Evolutionary conservation across 2,888 invertebrate genomes (phyloP).

Genomic region (Alentia gelatinosa): DNA sequence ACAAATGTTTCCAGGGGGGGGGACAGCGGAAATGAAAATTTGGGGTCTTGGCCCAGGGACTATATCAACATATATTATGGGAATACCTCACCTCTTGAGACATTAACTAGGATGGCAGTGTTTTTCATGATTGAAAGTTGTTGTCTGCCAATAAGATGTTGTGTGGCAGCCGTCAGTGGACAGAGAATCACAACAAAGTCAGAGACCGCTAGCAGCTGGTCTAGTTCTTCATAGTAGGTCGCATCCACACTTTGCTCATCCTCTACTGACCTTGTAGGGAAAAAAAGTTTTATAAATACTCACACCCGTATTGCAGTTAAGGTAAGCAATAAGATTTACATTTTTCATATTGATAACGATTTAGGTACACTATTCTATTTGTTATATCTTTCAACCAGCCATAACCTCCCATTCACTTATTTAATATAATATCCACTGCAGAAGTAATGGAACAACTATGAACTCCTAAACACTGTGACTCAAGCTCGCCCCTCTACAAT

Average conservation of each 20-base stretch:
- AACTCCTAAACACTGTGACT: too few relatives aligned
- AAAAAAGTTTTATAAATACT: too few relatives aligned
- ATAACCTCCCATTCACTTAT: neutral
- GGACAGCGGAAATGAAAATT: too few relatives aligned
- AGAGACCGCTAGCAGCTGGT: slow-evolving; percentile 60
- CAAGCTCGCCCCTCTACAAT: neutral
- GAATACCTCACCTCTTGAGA: slow-evolving; percentile 61
- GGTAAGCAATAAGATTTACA: too few relatives aligned
- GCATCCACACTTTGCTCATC: slow-evolving; percentile 60
- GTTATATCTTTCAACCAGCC: neutral
- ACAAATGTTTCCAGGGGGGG: too few relatives aligned
- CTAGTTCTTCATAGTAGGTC: slow-evolving; percentile 55
- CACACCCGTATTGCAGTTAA: too few relatives aligned
- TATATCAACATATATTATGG: too few relatives aligned
- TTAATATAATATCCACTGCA: neutral
- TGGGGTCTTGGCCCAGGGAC: too few relatives aligned
- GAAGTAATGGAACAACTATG: neutral
- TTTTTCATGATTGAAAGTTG: slow-evolving; percentile 62
- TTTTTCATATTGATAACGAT: neutral
- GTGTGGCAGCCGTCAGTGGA: slow-evolving; percentile 60
- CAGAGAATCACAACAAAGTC: slow-evolving; percentile 62
- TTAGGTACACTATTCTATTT: neutral
- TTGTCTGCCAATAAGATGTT: slow-evolving; percentile 52
- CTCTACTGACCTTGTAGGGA: slow-evolving; percentile 44
- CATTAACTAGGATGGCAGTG: slow-evolving; percentile 62